Percentiles rank a stretch among this genome's conserved stretches.
phyloP scores from a whole-genome alignment of 2,797 vertebrate species.

The Lepilemur ruficaudatus region DNA sequence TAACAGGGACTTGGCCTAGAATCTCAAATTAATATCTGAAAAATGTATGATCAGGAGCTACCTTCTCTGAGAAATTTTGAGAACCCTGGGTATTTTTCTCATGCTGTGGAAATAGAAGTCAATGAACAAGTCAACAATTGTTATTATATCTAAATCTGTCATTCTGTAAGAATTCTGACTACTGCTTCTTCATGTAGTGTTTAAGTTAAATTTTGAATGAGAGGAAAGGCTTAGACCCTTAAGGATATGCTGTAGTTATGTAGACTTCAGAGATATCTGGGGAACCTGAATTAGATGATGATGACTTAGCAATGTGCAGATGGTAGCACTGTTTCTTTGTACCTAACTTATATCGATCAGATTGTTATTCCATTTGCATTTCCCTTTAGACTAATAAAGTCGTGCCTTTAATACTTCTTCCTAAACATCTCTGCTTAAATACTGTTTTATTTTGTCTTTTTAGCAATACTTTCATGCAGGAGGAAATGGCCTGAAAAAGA shows the following conservation, averaged over 20 bases:
- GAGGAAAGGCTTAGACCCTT: neutral
- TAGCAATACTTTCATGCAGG: conserved; percentile 99
- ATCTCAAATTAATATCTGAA: neutral
- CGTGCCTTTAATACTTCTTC: neutral
- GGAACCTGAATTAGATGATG: neutral
- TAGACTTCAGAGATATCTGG: neutral
- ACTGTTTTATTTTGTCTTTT: neutral
- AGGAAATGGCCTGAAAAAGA: conserved; percentile 98
- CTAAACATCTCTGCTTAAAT: conserved; percentile 18
- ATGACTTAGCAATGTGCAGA: neutral
- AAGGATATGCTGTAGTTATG: neutral
- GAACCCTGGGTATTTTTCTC: neutral
- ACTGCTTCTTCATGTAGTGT: neutral
- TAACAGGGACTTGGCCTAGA: neutral
- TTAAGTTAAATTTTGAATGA: neutral
- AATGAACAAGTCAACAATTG: neutral
- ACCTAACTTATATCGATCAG: neutral
- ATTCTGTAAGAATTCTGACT: neutral
- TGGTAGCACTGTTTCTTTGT: neutral
- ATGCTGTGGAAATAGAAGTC: neutral
- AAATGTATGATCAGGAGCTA: neutral
- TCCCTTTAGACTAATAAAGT: neutral
- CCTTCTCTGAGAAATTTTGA: neutral
- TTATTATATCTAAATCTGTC: neutral
- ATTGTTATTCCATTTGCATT: neutral